Percentiles rank a stretch among this genome's conserved stretches.
These are phyloP conservation scores for Disparrhopalites patrizii DNA, from an alignment of 2,888 invertebrate species.

Conservation along the genomic window DNA sequence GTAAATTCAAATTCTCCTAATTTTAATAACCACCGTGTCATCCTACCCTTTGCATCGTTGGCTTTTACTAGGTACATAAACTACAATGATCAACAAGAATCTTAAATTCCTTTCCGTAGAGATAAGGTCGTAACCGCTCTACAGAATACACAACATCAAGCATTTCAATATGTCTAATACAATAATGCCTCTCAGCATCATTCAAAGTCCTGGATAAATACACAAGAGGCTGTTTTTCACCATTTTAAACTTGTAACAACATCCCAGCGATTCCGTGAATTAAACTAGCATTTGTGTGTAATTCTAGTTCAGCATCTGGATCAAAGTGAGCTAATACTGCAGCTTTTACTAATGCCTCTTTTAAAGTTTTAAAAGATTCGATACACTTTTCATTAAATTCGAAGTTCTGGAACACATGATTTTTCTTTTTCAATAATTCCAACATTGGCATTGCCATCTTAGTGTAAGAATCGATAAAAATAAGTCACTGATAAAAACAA, in stretches of 20 bases:
- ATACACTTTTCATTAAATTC: background rate
- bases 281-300: slow-evolving; percentile 6
- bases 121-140: slow-evolving; percentile 39
- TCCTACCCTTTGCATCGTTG: slow-evolving; percentile 31
- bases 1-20: slow-evolving; percentile 37
- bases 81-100: slow-evolving; percentile 44
- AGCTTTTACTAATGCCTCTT: slow-evolving; percentile 6
- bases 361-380: slow-evolving; percentile 17
- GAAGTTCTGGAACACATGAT: background rate
- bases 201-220: slow-evolving; percentile 7
- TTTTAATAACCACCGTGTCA: slow-evolving; percentile 36
- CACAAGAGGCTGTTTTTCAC: background rate
- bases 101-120: slow-evolving; percentile 42
- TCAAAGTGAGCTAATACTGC: slow-evolving; percentile 10
- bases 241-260: slow-evolving; percentile 5
- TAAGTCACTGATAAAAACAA: slow-evolving; percentile 32
- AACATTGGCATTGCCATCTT: slow-evolving; percentile 10
- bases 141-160: slow-evolving; percentile 42
- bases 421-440: slow-evolving; percentile 1
- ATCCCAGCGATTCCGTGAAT: slow-evolving; percentile 15
- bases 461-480: slow-evolving; percentile 30
- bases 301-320: background rate
- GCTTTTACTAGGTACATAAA: slow-evolving; percentile 27
- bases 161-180: slow-evolving; percentile 38
- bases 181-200: slow-evolving; percentile 35